phyloP scores from a whole-genome alignment of 2,797 vertebrate genomes.

The Chromis chromis region DNA sequence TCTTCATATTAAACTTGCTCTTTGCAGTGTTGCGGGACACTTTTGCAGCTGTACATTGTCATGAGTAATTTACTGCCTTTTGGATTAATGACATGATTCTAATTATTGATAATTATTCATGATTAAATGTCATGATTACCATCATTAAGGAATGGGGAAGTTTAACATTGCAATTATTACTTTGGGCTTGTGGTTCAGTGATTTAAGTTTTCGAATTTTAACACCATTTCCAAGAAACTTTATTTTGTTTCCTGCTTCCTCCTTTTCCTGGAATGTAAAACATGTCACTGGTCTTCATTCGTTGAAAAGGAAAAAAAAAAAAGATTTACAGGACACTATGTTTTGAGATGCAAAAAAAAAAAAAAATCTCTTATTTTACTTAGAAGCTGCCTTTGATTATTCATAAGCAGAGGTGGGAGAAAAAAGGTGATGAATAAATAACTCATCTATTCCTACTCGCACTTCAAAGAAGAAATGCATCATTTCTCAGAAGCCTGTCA shows the following conservation, averaged over 20 bases:
- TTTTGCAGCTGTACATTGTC: slow-evolving; percentile 4
- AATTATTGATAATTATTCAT: too few species aligned
- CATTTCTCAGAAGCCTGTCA: slow-evolving; percentile 59
- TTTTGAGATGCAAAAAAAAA: slow-evolving; percentile 1
- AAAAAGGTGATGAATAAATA: slow-evolving; percentile 22
- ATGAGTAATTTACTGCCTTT: slow-evolving; percentile 13
- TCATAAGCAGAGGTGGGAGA: slow-evolving; percentile 25
- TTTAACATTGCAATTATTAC: neutral
- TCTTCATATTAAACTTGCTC: slow-evolving; percentile 30
- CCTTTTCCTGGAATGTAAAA: slow-evolving; percentile 22
- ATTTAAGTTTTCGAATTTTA: neutral
- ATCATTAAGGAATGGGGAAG: neutral
- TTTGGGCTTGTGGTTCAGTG: neutral
- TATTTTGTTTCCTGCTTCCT: slow-evolving; percentile 38
- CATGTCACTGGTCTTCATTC: slow-evolving; percentile 4
- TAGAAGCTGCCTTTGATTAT: slow-evolving; percentile 29
- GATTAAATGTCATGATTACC: too few species aligned
- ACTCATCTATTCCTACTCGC: slow-evolving; percentile 1
- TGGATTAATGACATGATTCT: neutral
- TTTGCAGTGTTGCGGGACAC: slow-evolving; percentile 17
- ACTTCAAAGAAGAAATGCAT: slow-evolving; percentile 47
- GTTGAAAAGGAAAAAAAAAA: neutral
- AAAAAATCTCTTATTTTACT: slow-evolving; percentile 1
- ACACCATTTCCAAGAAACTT: slow-evolving; percentile 18
- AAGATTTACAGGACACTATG: neutral